Conservation (phyloP, 1,140 invertebrate species). For the Drosophila cardini region DNA sequence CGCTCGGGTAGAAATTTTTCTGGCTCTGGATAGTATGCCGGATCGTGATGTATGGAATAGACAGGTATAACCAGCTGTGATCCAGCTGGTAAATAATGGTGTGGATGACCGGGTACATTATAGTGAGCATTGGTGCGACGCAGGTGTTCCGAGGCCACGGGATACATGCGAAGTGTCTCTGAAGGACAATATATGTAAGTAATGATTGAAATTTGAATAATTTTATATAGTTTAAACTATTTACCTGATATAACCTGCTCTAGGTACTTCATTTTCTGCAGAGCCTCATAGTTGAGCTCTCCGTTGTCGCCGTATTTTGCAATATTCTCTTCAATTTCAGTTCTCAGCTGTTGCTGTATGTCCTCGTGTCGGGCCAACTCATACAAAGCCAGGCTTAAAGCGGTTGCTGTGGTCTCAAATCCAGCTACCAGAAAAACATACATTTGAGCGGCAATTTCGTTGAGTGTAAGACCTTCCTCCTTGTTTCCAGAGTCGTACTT, state of each 20-base stretch:
- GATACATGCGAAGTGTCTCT: constrained; percentile 88
- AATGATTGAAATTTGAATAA: too few species aligned
- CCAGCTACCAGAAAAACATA: constrained; percentile 85
- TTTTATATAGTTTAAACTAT: not conserved
- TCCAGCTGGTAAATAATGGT: constrained; percentile 78
- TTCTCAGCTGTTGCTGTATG: constrained; percentile 86
- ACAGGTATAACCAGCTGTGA: constrained; percentile 53
- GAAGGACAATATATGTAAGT: not conserved
- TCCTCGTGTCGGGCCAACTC: constrained; percentile 87
- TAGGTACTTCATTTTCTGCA: constrained; percentile 87
- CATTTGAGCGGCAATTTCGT: constrained; percentile 64
- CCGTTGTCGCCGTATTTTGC: constrained; percentile 66
- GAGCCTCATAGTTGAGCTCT: constrained; percentile 84
- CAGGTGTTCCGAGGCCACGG: constrained; percentile 86
- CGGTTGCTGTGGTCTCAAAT: constrained; percentile 86
- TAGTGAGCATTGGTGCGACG: constrained; percentile 86
- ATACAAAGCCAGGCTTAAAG: constrained; percentile 86
- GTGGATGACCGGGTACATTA: constrained; percentile 85
- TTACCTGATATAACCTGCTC: constrained; percentile 85
- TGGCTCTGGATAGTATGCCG: constrained; percentile 87
- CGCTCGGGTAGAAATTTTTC: constrained; percentile 86
- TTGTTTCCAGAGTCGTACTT: constrained; percentile 57
- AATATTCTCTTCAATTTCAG: constrained; percentile 86
- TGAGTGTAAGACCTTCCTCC: constrained; percentile 47
- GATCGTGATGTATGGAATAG: constrained; percentile 86